A percentile compares a stretch with the other conserved stretches of the same genome.
Conservation (phyloP, 2,888 invertebrate species). For the Chaitophorus viminalis region DNA sequence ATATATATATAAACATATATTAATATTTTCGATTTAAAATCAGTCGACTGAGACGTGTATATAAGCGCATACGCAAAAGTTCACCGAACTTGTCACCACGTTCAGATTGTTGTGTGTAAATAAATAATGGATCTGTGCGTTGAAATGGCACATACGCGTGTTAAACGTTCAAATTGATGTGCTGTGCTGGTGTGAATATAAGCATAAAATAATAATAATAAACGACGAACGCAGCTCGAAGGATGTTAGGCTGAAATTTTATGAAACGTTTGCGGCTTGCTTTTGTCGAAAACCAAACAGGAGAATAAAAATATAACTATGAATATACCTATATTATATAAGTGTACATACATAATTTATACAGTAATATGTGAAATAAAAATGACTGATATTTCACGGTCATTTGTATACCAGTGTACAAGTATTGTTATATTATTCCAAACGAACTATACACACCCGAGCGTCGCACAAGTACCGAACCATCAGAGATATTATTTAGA, state of each 20-base stretch:
- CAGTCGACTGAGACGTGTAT: constrained; percentile 37
- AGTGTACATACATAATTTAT: too few relatives aligned
- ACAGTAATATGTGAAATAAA: too few relatives aligned
- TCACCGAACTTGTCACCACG: constrained; percentile 31
- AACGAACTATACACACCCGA: too few relatives aligned
- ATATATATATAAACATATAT: not conserved
- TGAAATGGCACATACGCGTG: not conserved
- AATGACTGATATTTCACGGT: too few relatives aligned
- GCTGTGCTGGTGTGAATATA: too few relatives aligned
- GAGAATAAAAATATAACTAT: too few relatives aligned
- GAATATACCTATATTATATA: too few relatives aligned
- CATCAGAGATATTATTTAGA: not conserved
- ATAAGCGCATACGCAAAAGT: constrained; percentile 33
- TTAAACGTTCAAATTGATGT: not conserved
- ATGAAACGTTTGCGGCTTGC: too few relatives aligned
- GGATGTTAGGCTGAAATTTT: not conserved
- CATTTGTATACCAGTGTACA: too few relatives aligned
- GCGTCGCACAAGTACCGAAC: not conserved
- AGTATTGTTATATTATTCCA: too few relatives aligned
- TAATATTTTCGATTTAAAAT: constrained; percentile 25
- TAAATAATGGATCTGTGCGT: not conserved
- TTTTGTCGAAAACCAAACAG: too few relatives aligned
- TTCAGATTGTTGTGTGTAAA: not conserved
- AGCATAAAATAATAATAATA: not conserved
- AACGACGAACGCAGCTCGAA: not conserved